A percentile compares a stretch with the other conserved stretches of the same genome.
phyloP scores from a whole-genome alignment of 2,113 vertebrate genomes.

The Zosterops borbonicus region DNA sequence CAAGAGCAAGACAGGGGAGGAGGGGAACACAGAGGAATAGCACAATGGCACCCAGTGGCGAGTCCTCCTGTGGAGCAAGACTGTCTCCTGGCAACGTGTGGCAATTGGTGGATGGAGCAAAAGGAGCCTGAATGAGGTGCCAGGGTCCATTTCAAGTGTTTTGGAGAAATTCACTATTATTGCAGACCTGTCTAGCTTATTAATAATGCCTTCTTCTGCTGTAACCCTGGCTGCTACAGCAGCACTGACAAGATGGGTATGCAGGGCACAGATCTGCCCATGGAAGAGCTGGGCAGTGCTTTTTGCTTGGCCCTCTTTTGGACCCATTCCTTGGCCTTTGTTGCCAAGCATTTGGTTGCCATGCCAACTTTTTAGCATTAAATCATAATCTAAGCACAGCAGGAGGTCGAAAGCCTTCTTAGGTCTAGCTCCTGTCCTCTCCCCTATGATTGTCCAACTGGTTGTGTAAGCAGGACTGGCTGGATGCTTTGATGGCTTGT shows the following conservation, averaged over 20 bases:
- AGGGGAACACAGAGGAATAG: background rate
- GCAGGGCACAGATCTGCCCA: background rate
- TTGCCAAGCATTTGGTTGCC: constrained; percentile 28
- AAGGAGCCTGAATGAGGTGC: background rate
- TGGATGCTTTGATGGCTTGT: background rate
- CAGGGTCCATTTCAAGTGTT: background rate
- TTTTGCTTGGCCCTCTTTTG: background rate
- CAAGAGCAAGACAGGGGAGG: background rate
- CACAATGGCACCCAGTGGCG: background rate
- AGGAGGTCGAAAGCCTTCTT: background rate
- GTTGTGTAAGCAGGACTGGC: background rate
- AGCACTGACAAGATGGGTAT: background rate
- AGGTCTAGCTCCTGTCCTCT: background rate
- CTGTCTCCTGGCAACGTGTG: constrained; percentile 59
- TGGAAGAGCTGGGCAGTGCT: background rate
- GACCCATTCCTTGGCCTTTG: background rate
- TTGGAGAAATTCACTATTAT: background rate
- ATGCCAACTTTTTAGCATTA: constrained; percentile 44
- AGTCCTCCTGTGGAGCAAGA: background rate
- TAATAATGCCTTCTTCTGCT: constrained; percentile 11
- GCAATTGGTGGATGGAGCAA: background rate
- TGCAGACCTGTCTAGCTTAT: constrained; percentile 51
- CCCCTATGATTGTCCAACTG: background rate
- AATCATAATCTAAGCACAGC: constrained; percentile 50
- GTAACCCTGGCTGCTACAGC: background rate